Evolutionary conservation across 2,888 invertebrate genomes (phyloP), one percentile per base, ranked within the genome.

Genomic region (Archips xylosteana): DNA sequence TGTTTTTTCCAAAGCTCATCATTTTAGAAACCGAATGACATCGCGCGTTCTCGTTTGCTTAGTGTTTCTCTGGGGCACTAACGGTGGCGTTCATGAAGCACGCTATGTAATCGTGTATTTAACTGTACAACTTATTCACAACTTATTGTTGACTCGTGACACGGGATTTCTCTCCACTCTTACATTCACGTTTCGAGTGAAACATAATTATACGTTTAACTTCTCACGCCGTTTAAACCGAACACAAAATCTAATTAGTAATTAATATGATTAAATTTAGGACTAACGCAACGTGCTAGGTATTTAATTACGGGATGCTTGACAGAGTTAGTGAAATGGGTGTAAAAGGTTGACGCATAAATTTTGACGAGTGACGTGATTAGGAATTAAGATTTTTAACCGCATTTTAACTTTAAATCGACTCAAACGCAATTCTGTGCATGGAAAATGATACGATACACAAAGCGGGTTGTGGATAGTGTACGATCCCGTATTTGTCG

Each of bases 111-210:
- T 84, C 77, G 76, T 83, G 81, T 81, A 79, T 81, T 81, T 81
- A 85, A 82, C 83, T 77, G 82, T 81, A 67, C 54, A 54, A 23
- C 23, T 54, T 54, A 57, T 45, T 65, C 57, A 23, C n/a, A 60
- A 51, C 63, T 74, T 77, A 73, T 75, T 78, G 78, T 81, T 77
- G 78, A 76, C 78, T 81, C 79, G 80, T 80, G 80, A 82, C 78
- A 82, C 78, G 75, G 75, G 77, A 79, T 84, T 80, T 86, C 81
- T 80, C 80, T 78, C 71, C 81, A 82, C 79, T 81, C 80, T 83
- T 80, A 78, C 75, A 57, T 71, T 45, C 54, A 63, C 76, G 70
- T 75, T 77, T 71, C 75, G 32, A 68, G 57, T 68, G 15, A 15
- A 62, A 59, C 49, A 61, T 68, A 68, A 75, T 72, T 69, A 73